Base-by-base conservation (phyloP, 2,888 invertebrate genomes). In the Stegana nigrithorax region DNA sequence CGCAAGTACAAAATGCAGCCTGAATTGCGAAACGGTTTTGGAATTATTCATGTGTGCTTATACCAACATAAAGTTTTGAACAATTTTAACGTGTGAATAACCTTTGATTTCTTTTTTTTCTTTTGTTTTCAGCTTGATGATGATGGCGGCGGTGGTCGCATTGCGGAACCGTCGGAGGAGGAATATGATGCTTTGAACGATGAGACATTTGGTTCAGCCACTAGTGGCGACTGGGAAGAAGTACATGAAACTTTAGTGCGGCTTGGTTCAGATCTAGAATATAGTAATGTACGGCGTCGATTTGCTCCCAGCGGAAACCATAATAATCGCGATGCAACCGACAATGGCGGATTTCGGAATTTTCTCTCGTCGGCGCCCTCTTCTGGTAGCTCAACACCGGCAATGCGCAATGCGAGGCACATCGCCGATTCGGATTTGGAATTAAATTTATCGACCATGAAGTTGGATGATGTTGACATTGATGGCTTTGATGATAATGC, bases 151-250 rank as follows among this genome's bases (percentile, higher is more conserved):
- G 81, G 82, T 58, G 80, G 83, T 39, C 89, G 90, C 62, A 91
- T 91, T 71, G 90, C 90, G 77, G 90, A 84, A 66, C 89, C 88
- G 45, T 90, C 90, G 3, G 93, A 93, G 77, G 94, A 94, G 68
- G 94, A 94, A 80, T 95, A 95, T 85, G 95, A 96, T 87, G 95
- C 95, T 1, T 89, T 95, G 68, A 96, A 96, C 76, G 93, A 96
- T 86, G 96, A 96, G 86, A 96, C 96, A 0, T 96, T 96, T 84
- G 96, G 96, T 25, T 90, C 91, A 58, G 91, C 90, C 69, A 91
- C 91, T 80, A 87, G 90, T 65, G 90, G 89, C 14, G 92, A 92
- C 79, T 92, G 92, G 92, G 92, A 92, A 78, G 88, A 90, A 72
- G 90, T 89, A 69, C 92, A 92, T 83, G 91, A 92, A 80, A 89